Conservation (phyloP, 2,113 vertebrate species). For the Opisthocomus hoazin region DNA sequence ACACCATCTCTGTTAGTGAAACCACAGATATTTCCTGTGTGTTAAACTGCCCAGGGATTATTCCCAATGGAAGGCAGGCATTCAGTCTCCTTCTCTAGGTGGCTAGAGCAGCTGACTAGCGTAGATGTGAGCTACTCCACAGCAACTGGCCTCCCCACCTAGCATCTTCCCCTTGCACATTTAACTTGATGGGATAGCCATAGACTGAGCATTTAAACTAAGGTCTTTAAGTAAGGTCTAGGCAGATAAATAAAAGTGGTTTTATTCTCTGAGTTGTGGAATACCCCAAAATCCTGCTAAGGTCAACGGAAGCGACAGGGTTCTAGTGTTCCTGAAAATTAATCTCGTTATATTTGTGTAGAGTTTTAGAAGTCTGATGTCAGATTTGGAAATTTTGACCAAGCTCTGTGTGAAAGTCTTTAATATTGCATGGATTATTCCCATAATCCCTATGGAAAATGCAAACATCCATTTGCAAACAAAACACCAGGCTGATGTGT, state of each 20-base stretch:
- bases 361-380: not conserved
- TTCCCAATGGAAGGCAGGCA: not conserved
- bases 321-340: not conserved
- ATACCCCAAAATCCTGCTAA: not conserved
- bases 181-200: not conserved
- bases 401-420: not conserved
- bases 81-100: not conserved
- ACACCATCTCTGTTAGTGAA: not conserved
- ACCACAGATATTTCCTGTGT: not conserved
- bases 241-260: not conserved
- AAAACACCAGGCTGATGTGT: not conserved
- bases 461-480: not conserved
- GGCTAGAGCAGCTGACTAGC: not conserved
- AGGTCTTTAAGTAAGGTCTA: not conserved
- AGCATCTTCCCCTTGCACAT: not conserved
- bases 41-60: not conserved
- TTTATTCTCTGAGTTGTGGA: not conserved
- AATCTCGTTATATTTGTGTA: not conserved
- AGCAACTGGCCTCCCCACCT: not conserved
- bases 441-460: not conserved
- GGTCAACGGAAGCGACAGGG: accelerated
- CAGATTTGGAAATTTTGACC: not conserved
- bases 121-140: not conserved
- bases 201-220: not conserved
- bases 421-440: not conserved